Conservation (phyloP, 2,113 vertebrate genomes). For the Bambusicola thoracicus region DNA sequence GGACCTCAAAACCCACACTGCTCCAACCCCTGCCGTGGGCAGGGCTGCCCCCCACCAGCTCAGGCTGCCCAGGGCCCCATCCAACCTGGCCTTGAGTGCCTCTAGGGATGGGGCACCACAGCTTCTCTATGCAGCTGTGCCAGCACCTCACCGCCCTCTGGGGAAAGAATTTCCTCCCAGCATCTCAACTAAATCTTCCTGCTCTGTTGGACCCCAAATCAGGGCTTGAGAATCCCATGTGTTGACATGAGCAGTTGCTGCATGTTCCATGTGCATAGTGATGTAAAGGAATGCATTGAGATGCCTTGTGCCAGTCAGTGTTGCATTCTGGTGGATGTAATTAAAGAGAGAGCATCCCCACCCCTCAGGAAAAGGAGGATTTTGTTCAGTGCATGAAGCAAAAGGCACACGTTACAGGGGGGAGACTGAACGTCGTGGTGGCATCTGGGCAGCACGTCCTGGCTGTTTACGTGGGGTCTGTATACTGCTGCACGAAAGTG, state of each 20-base stretch:
- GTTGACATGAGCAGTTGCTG: neutral
- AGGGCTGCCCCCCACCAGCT: too few species aligned
- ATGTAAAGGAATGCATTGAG: neutral
- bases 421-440: neutral
- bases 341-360: neutral
- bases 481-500: neutral
- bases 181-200: neutral
- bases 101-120: too few species aligned
- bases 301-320: accelerated
- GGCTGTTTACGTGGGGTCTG: neutral
- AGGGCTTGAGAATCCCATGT: neutral
- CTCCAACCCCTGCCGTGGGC: too few species aligned
- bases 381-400: neutral
- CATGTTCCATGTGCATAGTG: neutral
- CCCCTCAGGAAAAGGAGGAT: neutral
- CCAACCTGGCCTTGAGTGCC: too few species aligned
- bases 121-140: too few species aligned
- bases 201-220: neutral
- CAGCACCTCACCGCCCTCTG: too few species aligned
- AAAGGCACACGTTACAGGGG: neutral
- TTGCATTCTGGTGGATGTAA: neutral
- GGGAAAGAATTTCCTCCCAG: too few species aligned
- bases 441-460: neutral
- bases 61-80: too few species aligned
- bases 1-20: too few species aligned